Conservation (phyloP, 1,140 invertebrate species). For the Antheraea pernyi region DNA sequence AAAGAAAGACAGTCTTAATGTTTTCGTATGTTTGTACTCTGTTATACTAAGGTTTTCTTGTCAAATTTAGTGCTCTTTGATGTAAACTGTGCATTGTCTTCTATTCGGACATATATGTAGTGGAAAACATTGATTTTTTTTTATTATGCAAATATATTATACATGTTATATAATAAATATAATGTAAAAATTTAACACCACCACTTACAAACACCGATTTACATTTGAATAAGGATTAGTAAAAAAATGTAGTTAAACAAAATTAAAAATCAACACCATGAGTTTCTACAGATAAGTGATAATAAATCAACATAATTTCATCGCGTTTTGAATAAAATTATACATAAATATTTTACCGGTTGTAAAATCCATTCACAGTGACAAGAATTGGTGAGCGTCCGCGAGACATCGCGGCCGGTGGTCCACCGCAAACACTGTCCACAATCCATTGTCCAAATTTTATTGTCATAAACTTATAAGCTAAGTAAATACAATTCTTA, state of each 20-base stretch:
- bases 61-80: too few relatives aligned
- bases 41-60: too few relatives aligned
- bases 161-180: too few relatives aligned
- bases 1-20: too few relatives aligned
- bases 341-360: slow-evolving; percentile 5
- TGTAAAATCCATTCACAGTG: slow-evolving; percentile 17
- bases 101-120: too few relatives aligned
- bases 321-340: slow-evolving; percentile 1
- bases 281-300: neutral
- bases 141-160: too few relatives aligned
- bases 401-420: slow-evolving; percentile 37
- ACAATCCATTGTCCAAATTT: slow-evolving; percentile 58
- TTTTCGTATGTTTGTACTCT: too few relatives aligned
- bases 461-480: slow-evolving; percentile 43
- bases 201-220: too few relatives aligned
- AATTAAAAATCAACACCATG: neutral
- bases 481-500: neutral
- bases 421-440: slow-evolving; percentile 59
- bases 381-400: slow-evolving; percentile 17
- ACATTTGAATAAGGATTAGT: too few relatives aligned
- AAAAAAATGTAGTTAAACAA: neutral
- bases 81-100: too few relatives aligned
- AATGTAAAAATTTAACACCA: too few relatives aligned
- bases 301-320: slow-evolving; percentile 1
- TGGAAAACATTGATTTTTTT: too few relatives aligned